Base-by-base conservation (phyloP, 2,797 vertebrate species). In the Apodemus agrarius region DNA sequence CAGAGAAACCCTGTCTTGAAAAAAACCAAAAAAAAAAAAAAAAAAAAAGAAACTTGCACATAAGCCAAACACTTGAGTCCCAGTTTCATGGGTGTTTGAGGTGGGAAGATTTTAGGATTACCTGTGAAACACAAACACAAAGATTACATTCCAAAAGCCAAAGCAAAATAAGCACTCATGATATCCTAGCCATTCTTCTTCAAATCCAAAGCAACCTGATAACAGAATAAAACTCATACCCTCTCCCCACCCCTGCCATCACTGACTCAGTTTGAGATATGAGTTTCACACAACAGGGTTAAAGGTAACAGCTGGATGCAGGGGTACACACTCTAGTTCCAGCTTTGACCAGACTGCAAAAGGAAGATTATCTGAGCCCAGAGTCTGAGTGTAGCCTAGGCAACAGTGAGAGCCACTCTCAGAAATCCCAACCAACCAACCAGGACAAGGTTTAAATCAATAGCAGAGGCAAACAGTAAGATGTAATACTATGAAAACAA, bases 181-280 rank as follows among this genome's bases (percentile, higher is more conserved):
- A 61, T 29, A 61, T 5, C 54, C 24, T 40, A 61, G 80, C 24
- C 13, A 14, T 82, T 24, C 80, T 26, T 61, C 14, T n/a, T 82
- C 80, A 61, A 59, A 57, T 26, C 54, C 54, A 59, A 10, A 82
- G 57, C 13, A 40, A 40, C 34, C 54, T 29, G 54, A 82, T 22
- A 26, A 81, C 34, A 82, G 8, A 82, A 29, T 4, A 16, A 61
- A 59, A 37, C 79, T n/a, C 17, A 57, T n/a, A 81, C 79, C 29
- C 11, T 2, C 3, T 1, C 6, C 6, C 21, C 8, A 1, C 22
- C 0, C 7, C n/a, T n/a, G 22, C 16, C n/a, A 61, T 29, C 22
- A 59, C 2, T 9, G 54, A 24, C 57, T 82, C 80, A 40, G 80
- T 40, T 40, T 82, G n/a, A 82, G 54, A 82, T 24, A 49, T 8